Percentiles rank a stretch among this genome's conserved stretches.
phyloP scores from a whole-genome alignment of 2,113 vertebrate genomes.

The Hucho hucho region DNA sequence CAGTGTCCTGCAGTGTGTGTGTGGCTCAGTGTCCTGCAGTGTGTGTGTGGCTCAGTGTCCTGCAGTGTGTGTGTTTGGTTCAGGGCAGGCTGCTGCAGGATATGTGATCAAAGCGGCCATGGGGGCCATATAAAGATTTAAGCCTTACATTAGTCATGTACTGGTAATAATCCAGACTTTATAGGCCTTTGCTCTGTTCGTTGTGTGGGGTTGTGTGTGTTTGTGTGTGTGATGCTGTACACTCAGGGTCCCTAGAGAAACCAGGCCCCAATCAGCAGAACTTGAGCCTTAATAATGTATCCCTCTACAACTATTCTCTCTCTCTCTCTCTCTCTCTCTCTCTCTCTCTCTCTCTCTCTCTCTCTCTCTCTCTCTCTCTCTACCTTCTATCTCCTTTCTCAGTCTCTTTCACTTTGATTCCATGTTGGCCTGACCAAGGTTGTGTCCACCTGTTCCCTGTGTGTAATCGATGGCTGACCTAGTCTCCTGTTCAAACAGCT shows the following conservation, averaged over 20 bases:
- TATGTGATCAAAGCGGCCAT: constrained; percentile 64
- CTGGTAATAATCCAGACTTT: constrained; percentile 73
- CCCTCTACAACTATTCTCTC: neutral
- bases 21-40: too few species aligned
- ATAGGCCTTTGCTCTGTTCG: constrained; percentile 41
- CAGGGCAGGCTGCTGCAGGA: constrained; percentile 7
- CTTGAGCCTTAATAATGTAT: constrained; percentile 40
- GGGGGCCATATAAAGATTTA: constrained; percentile 74
- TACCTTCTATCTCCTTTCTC: too few species aligned
- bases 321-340: constrained; percentile 5
- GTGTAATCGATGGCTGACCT: neutral
- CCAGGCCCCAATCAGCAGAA: constrained; percentile 47
- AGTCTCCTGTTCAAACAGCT: constrained; percentile 12
- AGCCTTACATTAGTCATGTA: constrained; percentile 74
- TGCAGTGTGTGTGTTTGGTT: neutral
- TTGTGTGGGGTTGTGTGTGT: constrained; percentile 15
- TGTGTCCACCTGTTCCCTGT: neutral
- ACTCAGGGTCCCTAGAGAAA: constrained; percentile 37
- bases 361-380: neutral
- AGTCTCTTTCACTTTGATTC: neutral
- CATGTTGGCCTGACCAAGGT: neutral
- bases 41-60: too few species aligned
- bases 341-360: neutral
- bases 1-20: too few species aligned
- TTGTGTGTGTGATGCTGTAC: neutral